Evolutionary conservation across 2,888 invertebrate species (phyloP).

Genomic region (Trissolcus brochymenae): DNA sequence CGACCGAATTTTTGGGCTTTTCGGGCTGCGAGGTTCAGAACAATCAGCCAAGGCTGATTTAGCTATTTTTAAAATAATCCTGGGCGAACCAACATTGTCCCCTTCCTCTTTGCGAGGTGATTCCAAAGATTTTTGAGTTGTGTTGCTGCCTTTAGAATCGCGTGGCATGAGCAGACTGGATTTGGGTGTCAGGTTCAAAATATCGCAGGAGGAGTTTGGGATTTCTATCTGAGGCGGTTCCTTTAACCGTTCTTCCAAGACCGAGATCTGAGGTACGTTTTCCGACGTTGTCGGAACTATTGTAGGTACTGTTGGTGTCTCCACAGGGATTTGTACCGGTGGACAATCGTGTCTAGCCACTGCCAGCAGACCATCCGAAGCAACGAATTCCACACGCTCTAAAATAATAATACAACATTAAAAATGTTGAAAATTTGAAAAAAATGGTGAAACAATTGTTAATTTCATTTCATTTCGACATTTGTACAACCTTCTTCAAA

Average conservation of each 20-base stretch:
- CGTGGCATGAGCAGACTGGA: slow-evolving; percentile 69
- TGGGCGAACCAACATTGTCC: slow-evolving; percentile 73
- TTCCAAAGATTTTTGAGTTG: slow-evolving; percentile 66
- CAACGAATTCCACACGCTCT: slow-evolving; percentile 21
- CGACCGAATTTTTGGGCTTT: slow-evolving; percentile 73
- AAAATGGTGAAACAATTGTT: background rate
- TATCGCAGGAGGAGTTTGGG: slow-evolving; percentile 65
- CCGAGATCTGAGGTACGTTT: slow-evolving; percentile 66
- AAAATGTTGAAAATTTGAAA: background rate
- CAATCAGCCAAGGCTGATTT: slow-evolving; percentile 74
- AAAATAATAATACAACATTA: slow-evolving; percentile 5
- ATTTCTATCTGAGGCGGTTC: slow-evolving; percentile 73
- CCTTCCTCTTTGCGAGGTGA: slow-evolving; percentile 70
- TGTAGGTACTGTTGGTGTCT: slow-evolving; percentile 18
- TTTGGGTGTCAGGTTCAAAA: slow-evolving; percentile 60
- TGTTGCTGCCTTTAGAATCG: slow-evolving; percentile 62
- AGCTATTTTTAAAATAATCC: slow-evolving; percentile 73
- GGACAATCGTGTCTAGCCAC: slow-evolving; percentile 32
- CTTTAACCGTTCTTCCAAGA: slow-evolving; percentile 70
- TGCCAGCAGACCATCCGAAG: slow-evolving; percentile 42
- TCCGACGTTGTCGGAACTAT: slow-evolving; percentile 57
- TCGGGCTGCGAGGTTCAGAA: slow-evolving; percentile 72
- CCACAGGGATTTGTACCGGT: background rate
- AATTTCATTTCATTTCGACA: background rate
- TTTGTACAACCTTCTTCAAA: slow-evolving; percentile 27